Conservation (phyloP, 2,888 invertebrate species). For the Reticulitermes lucifugus region DNA sequence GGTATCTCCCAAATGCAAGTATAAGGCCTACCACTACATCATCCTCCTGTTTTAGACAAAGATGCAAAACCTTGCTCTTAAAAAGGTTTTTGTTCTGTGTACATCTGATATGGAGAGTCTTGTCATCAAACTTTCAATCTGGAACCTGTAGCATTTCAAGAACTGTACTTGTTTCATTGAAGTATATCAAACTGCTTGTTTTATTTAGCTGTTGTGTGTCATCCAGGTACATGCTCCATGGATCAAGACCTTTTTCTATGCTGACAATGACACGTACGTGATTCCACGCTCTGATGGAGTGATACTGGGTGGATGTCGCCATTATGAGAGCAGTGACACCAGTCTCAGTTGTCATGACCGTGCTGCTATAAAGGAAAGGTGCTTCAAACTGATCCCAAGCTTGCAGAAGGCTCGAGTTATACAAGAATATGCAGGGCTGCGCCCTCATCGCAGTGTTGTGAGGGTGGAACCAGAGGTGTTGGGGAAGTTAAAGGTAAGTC, state of each 20-base stretch:
- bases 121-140: too few relatives aligned
- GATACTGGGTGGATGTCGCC: conserved; percentile 87
- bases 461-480: conserved; percentile 76
- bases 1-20: too few relatives aligned
- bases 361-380: conserved; percentile 82
- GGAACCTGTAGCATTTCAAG: conserved; percentile 9
- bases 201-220: too few relatives aligned
- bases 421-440: conserved; percentile 78
- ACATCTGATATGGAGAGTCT: too few relatives aligned
- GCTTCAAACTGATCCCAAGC: conserved; percentile 80
- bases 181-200: not conserved
- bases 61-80: too few relatives aligned
- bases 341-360: conserved; percentile 78
- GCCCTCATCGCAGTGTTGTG: conserved; percentile 81
- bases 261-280: conserved; percentile 87
- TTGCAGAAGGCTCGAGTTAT: conserved; percentile 69
- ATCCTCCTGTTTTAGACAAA: too few relatives aligned
- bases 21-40: too few relatives aligned
- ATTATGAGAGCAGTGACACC: conserved; percentile 81
- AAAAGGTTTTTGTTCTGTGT: too few relatives aligned
- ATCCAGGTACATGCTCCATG: conserved; percentile 83
- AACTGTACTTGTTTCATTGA: too few relatives aligned
- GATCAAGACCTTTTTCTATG: conserved; percentile 90
- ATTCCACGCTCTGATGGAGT: conserved; percentile 83
- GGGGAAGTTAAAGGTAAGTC: conserved; percentile 49